These are phyloP conservation scores for Malurus splendens DNA, from an alignment of 2,797 vertebrate genomes.

Conservation along the genomic window DNA sequence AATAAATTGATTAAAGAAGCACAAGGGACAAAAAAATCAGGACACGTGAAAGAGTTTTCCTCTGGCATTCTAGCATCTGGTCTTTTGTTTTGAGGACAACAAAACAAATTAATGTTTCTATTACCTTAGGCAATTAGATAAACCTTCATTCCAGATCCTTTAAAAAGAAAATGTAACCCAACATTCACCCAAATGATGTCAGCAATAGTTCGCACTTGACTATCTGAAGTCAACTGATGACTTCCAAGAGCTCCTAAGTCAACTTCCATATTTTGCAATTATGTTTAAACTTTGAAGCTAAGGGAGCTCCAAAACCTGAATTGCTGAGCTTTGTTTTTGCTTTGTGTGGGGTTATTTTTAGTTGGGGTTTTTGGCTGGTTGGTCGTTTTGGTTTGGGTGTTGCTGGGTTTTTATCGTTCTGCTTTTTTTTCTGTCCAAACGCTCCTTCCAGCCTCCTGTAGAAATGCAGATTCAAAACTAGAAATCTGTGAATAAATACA, in stretches of 20 bases:
- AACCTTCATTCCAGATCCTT: neutral
- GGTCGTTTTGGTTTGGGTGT: neutral
- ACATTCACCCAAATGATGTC: neutral
- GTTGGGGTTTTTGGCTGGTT: neutral
- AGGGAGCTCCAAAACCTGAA: neutral
- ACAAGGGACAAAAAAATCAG: neutral
- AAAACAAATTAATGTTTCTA: neutral
- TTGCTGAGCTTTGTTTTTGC: neutral
- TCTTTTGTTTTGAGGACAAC: neutral
- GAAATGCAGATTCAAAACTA: neutral
- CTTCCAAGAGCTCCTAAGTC: neutral
- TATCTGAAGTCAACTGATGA: neutral
- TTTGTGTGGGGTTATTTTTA: neutral
- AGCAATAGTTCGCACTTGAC: neutral
- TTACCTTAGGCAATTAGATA: neutral
- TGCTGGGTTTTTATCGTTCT: accelerated
- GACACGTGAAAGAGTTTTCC: neutral
- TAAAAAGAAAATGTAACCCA: neutral
- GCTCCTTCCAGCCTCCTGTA: neutral
- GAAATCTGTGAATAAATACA: conserved; percentile 49
- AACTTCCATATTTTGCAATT: neutral
- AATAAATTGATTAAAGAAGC: neutral
- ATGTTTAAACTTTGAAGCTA: neutral
- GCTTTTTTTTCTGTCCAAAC: neutral
- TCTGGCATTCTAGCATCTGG: neutral